phyloP scores from a whole-genome alignment of 2,113 vertebrate species.

The Ciconia maguari region DNA sequence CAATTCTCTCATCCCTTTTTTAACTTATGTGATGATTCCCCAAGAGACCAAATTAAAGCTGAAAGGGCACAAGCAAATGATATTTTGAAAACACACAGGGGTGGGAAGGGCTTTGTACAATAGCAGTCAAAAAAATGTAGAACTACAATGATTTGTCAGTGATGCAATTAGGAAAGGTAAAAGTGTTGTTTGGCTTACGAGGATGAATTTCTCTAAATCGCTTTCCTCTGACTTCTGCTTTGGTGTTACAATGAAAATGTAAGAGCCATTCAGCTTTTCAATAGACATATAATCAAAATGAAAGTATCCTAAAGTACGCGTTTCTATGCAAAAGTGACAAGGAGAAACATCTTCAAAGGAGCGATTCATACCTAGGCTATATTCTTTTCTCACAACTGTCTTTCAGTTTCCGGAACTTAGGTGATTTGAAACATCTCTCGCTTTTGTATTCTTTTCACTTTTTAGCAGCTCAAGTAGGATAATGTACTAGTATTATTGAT shows the following conservation, averaged over 20 bases:
- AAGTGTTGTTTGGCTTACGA: background rate
- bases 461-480: background rate
- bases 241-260: background rate
- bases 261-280: background rate
- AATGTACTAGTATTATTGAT: background rate
- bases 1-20: background rate
- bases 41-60: constrained; percentile 40
- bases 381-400: background rate
- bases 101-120: background rate
- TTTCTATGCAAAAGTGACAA: background rate
- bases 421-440: background rate
- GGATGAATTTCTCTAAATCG: background rate
- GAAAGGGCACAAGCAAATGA: constrained; percentile 27
- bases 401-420: background rate
- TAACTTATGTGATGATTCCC: background rate
- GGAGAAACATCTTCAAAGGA: background rate
- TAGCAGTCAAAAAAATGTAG: background rate
- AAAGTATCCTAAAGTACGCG: background rate
- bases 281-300: background rate
- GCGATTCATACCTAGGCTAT: background rate
- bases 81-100: background rate
- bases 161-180: background rate
- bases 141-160: background rate
- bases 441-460: background rate
- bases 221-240: background rate